Conservation (phyloP, 2,113 vertebrate genomes). For the Hippotragus niger region DNA sequence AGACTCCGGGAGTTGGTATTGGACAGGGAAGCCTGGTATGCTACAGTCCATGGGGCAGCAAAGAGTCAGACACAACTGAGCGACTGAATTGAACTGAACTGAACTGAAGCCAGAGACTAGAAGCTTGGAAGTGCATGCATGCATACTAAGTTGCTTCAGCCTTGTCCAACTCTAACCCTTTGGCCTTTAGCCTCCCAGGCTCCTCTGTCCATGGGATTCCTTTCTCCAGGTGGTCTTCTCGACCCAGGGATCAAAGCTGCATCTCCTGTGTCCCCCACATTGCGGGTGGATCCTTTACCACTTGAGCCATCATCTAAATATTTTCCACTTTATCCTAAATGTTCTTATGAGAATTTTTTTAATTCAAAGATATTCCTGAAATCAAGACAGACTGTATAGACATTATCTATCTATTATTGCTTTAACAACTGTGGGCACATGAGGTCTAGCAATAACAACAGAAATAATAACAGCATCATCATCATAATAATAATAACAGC, state of each 20-base stretch:
- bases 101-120: neutral
- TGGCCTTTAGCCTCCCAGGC: neutral
- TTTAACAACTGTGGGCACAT: neutral
- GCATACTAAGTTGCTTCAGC: neutral
- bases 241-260: neutral
- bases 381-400: neutral
- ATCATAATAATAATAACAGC: neutral
- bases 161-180: neutral
- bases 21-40: neutral
- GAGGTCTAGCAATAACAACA: neutral
- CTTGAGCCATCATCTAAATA: neutral
- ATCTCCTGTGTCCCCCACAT: neutral
- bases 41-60: neutral
- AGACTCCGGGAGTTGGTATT: neutral
- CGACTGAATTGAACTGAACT: neutral
- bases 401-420: neutral
- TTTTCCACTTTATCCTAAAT: neutral
- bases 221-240: neutral
- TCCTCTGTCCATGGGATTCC: neutral
- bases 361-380: neutral
- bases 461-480: neutral
- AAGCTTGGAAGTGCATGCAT: neutral
- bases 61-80: neutral
- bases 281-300: rapidly evolving
- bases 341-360: neutral